A percentile compares a stretch with the other conserved stretches of the same genome.
Conservation (phyloP, 2,113 vertebrate genomes). For the Oxyura jamaicensis region DNA sequence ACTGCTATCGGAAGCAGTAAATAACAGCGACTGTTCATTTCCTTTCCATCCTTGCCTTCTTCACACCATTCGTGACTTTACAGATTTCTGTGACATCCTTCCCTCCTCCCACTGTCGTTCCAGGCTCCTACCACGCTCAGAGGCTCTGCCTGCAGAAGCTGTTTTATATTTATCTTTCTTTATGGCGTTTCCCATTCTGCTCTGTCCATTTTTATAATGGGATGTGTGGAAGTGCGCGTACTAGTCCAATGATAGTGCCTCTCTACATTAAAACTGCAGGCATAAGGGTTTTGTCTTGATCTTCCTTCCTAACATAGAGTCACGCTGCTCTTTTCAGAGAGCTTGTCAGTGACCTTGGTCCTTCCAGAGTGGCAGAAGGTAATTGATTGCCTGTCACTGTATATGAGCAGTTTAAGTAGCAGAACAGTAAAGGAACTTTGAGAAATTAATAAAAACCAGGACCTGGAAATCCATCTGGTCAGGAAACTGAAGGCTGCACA, state of each 20-base stretch:
- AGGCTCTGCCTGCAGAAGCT: background rate
- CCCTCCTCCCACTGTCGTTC: background rate
- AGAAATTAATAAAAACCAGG: background rate
- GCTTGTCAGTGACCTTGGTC: background rate
- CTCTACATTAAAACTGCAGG: background rate
- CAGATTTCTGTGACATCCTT: background rate
- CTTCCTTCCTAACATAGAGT: background rate
- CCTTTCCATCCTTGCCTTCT: background rate
- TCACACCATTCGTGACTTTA: background rate
- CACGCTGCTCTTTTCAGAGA: background rate
- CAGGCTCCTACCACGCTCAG: background rate
- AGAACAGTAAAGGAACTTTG: background rate
- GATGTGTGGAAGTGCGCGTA: fast-evolving
- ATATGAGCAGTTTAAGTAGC: background rate
- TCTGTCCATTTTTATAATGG: background rate
- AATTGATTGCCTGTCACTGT: background rate
- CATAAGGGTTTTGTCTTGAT: background rate
- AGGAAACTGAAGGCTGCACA: background rate
- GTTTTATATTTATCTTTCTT: background rate
- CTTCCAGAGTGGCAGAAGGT: background rate
- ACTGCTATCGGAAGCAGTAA: constrained; percentile 24
- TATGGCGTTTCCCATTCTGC: background rate
- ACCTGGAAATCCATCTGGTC: background rate
- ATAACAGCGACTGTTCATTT: constrained; percentile 17
- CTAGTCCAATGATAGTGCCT: background rate